phyloP scores from a whole-genome alignment of 2,113 vertebrate genomes.

The Dipodomys stephensi region DNA sequence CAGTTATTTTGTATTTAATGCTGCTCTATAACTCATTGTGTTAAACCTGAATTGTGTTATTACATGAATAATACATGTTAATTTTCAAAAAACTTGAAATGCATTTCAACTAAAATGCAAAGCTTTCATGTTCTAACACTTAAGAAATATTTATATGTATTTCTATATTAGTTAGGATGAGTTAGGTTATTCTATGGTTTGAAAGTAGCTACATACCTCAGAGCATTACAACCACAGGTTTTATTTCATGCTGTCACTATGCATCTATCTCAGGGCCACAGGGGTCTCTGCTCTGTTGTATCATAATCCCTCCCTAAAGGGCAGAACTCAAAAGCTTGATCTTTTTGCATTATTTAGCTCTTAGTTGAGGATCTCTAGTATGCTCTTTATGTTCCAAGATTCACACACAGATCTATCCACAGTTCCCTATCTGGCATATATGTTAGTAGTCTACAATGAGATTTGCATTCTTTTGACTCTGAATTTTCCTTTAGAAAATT shows the following conservation, averaged over 20 bases:
- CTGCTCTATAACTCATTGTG: background rate
- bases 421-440: background rate
- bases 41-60: conserved; percentile 42
- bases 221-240: background rate
- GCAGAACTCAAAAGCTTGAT: background rate
- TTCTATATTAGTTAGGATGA: background rate
- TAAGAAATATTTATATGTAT: conserved; percentile 30
- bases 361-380: background rate
- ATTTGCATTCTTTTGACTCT: background rate
- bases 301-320: background rate
- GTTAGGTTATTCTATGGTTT: background rate
- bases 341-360: background rate
- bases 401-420: background rate
- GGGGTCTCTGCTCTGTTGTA: background rate
- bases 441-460: background rate
- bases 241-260: background rate
- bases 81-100: conserved; percentile 23
- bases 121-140: background rate
- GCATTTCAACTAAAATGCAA: background rate
- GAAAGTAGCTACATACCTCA: background rate
- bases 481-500: background rate
- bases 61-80: conserved; percentile 5
- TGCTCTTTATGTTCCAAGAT: background rate
- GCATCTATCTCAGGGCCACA: background rate
- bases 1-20: conserved; percentile 44